Evolutionary conservation across 2,888 invertebrate genomes (phyloP), one percentile per base, ranked within the genome.

Genomic region (Phengaris arion): DNA sequence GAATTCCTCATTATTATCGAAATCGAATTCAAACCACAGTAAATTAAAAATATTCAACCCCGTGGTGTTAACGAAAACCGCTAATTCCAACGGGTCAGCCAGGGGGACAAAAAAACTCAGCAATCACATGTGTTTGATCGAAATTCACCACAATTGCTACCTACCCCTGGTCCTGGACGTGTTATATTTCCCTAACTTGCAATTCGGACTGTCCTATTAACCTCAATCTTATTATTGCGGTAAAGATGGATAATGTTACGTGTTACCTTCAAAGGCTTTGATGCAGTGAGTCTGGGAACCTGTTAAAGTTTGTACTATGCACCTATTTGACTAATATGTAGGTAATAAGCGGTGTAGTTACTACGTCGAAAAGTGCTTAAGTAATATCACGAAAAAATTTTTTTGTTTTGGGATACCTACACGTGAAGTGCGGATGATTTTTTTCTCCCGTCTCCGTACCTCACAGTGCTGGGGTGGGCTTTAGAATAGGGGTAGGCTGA

Each of bases 111-210:
- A 59, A 59, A 59, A 64, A 64, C 64, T 12, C 5, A 64, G 45
- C 64, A 64, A 64, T 64, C 64, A 64, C 64, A 64, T 64, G 64
- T 64, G 10, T 10, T 45, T 45, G 64, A 64, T 64, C 35, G 64
- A 64, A 64, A 45, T 45, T 13, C 35, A 64, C 64, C 64, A 2
- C 64, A 64, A 64, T 13, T 13, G 64, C 13, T 64, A 10, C 57
- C 59, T 0, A 35, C 35, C 2, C 35, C 15, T 64, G 22, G 5
- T 12, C 15, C 15, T 22, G 64, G 2, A 64, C 59, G 59, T 59
- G 35, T 45, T 64, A 45, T 6, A 59, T 15, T 59, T 5, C 59
- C 59, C 22, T 22, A 59, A 59, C 35, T 64, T 12, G 45, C 35
- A 64, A 64, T 64, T 64, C 35, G 15, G 59, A 22, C 8, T 15